Percentiles rank a stretch among this genome's conserved stretches.
These are phyloP conservation scores for Catharus fuscescens DNA, from an alignment of 2,113 vertebrate genomes.

Conservation along the genomic window DNA sequence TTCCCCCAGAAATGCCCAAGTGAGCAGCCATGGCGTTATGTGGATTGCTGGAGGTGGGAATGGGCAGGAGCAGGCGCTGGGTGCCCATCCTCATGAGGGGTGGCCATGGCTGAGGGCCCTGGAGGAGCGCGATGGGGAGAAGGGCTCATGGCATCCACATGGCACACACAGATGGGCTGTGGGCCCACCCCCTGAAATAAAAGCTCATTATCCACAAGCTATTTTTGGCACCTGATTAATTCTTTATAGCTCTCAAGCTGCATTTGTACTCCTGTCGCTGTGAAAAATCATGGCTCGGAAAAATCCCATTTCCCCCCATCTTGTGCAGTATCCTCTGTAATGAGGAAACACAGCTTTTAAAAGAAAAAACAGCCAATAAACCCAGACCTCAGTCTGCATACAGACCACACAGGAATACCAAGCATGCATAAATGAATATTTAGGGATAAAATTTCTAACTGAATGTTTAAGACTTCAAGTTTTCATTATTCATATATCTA, in stretches of 20 bases:
- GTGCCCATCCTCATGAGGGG: rapidly evolving
- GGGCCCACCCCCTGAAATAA: background rate
- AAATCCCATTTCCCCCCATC: background rate
- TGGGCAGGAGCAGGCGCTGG: rapidly evolving
- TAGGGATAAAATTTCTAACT: background rate
- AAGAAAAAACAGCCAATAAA: background rate
- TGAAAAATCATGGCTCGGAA: background rate
- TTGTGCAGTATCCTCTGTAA: background rate
- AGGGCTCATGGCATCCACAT: background rate
- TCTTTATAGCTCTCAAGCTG: background rate
- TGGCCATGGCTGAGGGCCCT: rapidly evolving
- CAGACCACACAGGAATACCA: background rate
- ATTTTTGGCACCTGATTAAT: background rate
- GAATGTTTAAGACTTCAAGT: background rate
- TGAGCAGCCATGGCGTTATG: background rate
- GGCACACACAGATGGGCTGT: background rate
- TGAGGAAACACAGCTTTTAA: background rate
- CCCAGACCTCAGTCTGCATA: background rate
- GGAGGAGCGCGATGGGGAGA: rapidly evolving
- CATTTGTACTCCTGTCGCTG: background rate
- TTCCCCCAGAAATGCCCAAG: background rate
- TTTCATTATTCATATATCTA: background rate
- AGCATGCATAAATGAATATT: background rate
- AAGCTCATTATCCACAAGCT: background rate
- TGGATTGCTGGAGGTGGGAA: background rate